These are phyloP conservation scores for Lordiphosa fenestrarum DNA, from an alignment of 2,888 invertebrate species.

Conservation along the genomic window DNA sequence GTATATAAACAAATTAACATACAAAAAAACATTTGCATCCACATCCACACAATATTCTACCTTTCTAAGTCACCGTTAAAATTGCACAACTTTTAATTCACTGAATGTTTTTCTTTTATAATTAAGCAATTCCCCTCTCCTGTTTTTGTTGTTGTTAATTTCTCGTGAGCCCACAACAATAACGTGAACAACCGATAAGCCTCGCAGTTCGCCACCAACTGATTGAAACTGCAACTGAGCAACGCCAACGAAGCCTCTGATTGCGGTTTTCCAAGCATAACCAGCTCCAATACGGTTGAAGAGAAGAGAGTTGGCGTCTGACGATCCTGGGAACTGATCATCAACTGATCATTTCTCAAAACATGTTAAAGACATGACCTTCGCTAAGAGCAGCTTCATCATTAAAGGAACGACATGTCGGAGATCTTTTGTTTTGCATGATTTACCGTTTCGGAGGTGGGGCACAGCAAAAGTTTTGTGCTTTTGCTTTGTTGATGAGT, in stretches of 20 bases:
- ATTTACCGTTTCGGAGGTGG: conserved; percentile 54
- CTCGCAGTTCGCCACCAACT: conserved; percentile 45
- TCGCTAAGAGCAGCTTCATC: conserved; percentile 11
- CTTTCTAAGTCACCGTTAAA: not conserved
- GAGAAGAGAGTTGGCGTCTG: conserved; percentile 1
- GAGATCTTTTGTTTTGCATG: conserved; percentile 32
- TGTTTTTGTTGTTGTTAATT: not conserved
- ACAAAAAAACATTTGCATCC: no score
- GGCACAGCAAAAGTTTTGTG: conserved; percentile 2
- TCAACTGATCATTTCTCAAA: conserved; percentile 6
- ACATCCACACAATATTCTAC: not conserved
- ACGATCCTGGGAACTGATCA: not conserved
- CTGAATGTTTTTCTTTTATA: conserved; percentile 7
- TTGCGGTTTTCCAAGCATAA: not conserved
- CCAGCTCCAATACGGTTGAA: conserved; percentile 2
- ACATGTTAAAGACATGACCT: conserved; percentile 33
- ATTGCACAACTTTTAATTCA: conserved; percentile 9
- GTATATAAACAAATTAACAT: no score
- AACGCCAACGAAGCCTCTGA: conserved; percentile 29
- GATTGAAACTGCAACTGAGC: conserved; percentile 29
- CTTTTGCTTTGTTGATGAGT: conserved; percentile 34
- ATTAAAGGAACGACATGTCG: conserved; percentile 12
- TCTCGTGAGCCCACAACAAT: not conserved
- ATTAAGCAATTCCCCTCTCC: not conserved
- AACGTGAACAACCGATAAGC: conserved; percentile 49